Evolutionary conservation across 2,797 vertebrate genomes (phyloP).

Genomic region (Myotis daubentonii): DNA sequence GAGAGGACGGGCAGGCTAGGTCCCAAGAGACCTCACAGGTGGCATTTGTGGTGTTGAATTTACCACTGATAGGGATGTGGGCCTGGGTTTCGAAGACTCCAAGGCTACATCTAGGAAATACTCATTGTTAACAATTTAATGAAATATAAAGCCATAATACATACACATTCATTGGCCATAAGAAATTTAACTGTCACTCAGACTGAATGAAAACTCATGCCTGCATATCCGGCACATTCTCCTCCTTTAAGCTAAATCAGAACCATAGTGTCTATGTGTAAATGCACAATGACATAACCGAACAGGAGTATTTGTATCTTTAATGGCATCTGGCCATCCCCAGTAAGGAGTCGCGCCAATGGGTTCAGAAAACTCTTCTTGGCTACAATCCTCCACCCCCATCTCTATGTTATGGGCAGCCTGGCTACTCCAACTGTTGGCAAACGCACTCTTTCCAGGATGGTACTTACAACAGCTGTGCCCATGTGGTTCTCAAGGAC

Average conservation of each 20-base stretch:
- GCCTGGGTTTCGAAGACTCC: background rate
- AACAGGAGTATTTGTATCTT: constrained; percentile 51
- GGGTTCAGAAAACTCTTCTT: constrained; percentile 65
- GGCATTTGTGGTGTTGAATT: background rate
- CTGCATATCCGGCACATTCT: background rate
- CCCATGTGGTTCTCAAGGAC: background rate
- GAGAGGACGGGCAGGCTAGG: background rate
- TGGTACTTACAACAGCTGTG: background rate
- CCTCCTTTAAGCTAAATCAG: background rate
- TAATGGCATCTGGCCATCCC: constrained; percentile 70
- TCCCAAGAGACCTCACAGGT: background rate
- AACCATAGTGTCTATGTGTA: background rate
- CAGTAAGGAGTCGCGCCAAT: constrained; percentile 47
- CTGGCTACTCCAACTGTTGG: constrained; percentile 24
- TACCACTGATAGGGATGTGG: background rate
- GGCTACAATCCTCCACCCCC: constrained; percentile 36
- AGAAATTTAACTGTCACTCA: background rate
- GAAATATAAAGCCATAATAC: background rate
- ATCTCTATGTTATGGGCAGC: background rate
- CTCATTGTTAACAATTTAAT: background rate
- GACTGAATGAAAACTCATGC: background rate
- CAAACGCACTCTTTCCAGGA: constrained; percentile 58
- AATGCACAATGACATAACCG: background rate
- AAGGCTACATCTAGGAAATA: constrained; percentile 7
- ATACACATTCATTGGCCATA: background rate